Evolutionary conservation across 2,888 invertebrate species (phyloP).

Genomic region (Tetranychus piercei): DNA sequence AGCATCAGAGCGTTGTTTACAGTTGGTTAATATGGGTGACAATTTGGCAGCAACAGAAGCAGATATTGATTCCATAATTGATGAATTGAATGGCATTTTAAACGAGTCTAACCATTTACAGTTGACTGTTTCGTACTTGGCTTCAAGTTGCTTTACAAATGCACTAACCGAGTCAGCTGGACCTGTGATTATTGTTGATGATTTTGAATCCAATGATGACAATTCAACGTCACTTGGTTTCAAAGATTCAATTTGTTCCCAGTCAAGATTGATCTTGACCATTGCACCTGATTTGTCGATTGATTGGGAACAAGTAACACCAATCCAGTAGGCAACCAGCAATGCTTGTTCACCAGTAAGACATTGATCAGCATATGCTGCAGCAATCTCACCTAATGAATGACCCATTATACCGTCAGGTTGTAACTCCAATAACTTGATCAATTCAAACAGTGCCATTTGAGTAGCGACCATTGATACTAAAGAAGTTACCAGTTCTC

Average conservation of each 20-base stretch:
- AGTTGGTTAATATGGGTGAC: too few species aligned
- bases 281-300: neutral
- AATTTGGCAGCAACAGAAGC: conserved; percentile 13
- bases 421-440: conserved; percentile 33
- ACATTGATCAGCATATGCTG: conserved; percentile 39
- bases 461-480: conserved; percentile 38
- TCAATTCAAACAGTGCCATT: conserved; percentile 37
- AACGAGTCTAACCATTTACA: neutral
- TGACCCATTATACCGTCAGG: conserved; percentile 36
- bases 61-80: too few species aligned
- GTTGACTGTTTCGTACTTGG: neutral
- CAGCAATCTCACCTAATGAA: conserved; percentile 37
- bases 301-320: conserved; percentile 21
- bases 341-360: conserved; percentile 38
- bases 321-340: conserved; percentile 38
- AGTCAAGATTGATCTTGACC: neutral
- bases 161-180: too few species aligned
- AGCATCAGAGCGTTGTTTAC: conserved; percentile 40
- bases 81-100: neutral
- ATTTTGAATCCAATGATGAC: neutral
- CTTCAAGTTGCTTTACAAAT: too few species aligned
- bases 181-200: neutral
- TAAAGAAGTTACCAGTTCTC: conserved; percentile 28
- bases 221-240: neutral
- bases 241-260: neutral